phyloP scores from a whole-genome alignment of 2,888 invertebrate species.

The Xylota segnis region DNA sequence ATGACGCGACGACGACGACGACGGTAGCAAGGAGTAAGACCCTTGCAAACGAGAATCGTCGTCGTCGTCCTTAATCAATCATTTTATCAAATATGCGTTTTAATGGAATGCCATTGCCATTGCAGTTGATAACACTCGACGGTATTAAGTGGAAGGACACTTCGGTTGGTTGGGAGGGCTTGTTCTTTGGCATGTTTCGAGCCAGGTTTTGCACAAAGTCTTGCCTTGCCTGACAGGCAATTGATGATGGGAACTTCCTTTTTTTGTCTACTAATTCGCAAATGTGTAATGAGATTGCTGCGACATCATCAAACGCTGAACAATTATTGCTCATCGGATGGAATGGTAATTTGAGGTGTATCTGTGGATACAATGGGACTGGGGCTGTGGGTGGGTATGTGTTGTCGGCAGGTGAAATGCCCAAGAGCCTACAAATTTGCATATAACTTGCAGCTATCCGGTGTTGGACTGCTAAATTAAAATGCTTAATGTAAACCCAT shows the following conservation, averaged over 20 bases:
- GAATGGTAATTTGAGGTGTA: background rate
- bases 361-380: too few relatives aligned
- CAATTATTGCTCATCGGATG: background rate
- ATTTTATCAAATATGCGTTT: slow-evolving; percentile 69
- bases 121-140: slow-evolving; percentile 59
- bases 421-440: slow-evolving; percentile 14
- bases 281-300: too few relatives aligned
- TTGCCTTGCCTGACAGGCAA: slow-evolving; percentile 59
- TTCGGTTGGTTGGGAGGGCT: slow-evolving; percentile 27
- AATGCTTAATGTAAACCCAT: slow-evolving; percentile 70
- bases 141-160: slow-evolving; percentile 51
- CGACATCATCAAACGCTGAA: background rate
- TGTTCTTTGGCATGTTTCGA: slow-evolving; percentile 38
- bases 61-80: slow-evolving; percentile 68
- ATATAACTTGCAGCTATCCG: background rate
- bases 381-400: background rate
- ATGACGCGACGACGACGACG: background rate
- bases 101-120: slow-evolving; percentile 65
- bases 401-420: slow-evolving; percentile 16
- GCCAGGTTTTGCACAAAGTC: slow-evolving; percentile 65
- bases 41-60: slow-evolving; percentile 54
- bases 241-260: slow-evolving; percentile 55
- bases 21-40: slow-evolving; percentile 25
- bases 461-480: slow-evolving; percentile 46
- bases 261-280: background rate